Evolutionary conservation across 35 echinoderm and acorn worm species (phyloP), one percentile per base, ranked within the genome.

Genomic region (Hemicentrotus pulcherrimus): DNA sequence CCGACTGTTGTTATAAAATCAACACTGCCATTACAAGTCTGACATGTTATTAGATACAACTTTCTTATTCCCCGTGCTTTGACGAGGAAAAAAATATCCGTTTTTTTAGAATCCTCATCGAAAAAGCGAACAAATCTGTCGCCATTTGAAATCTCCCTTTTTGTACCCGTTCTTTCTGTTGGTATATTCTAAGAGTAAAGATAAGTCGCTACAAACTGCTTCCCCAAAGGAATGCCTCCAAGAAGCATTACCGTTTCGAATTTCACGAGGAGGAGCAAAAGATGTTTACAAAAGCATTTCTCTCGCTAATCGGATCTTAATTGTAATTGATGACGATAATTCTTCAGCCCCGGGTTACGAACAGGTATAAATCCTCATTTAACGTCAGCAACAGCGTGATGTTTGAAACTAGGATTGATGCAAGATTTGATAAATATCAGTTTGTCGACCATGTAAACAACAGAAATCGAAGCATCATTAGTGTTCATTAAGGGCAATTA

Each of bases 291-390:
- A 78, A 78, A 78, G 65, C 65, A 78, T 78, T 78, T 78, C 65
- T 78, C 65, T 5, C 65, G 65, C 65, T 78, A 78, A 78, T 78
- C 65, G 65, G 65, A 78, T 78, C 65, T 78, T 78, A 78, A 78
- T 78, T 78, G 65, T 78, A 78, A 78, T 78, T 78, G 65, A 78
- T 78, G 65, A 78, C 65, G 65, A 78, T 78, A 78, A 78, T 78
- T 78, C 65, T 78, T 78, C 65, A 78, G 65, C 65, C 65, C 65
- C 65, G 65, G 65, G 65, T 6, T 28, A 78, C 65, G 5, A 28
- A 15, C 22, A 78, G 22, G 15, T 6, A 78, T 78, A 78, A 78
- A n/a, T 78, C 19, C 65, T 78, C 65, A 78, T 78, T 78, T 78
- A 78, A 78, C 19, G 22, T n/a, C 65, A 19, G 19, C 65, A 78